These are phyloP conservation scores for Colletes gigas DNA, from an alignment of 1,140 invertebrate genomes.

Conservation along the genomic window DNA sequence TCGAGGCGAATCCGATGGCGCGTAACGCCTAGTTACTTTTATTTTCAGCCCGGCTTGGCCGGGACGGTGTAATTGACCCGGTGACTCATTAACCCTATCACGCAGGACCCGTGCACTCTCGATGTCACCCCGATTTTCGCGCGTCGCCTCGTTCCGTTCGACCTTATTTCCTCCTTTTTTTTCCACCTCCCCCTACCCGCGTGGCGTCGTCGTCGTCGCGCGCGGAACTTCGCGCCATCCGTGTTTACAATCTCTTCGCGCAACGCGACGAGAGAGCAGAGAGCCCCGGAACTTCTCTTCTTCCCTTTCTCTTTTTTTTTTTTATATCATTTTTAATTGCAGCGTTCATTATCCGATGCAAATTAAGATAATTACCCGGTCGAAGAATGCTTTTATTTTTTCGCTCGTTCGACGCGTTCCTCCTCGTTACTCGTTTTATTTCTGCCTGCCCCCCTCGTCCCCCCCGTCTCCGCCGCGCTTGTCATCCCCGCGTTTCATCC, in stretches of 20 bases:
- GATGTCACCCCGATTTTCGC: constrained; percentile 30
- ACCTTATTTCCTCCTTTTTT: background rate
- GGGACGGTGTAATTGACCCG: constrained; percentile 28
- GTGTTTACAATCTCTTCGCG: constrained; percentile 35
- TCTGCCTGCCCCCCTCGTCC: too few relatives aligned
- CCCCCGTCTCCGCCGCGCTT: background rate
- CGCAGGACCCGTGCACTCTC: background rate
- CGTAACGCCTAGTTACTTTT: background rate
- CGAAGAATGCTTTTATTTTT: constrained; percentile 62
- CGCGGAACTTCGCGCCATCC: constrained; percentile 11
- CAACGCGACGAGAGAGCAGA: background rate
- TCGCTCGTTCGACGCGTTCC: background rate
- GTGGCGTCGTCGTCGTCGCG: background rate
- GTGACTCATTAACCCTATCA: constrained; percentile 46
- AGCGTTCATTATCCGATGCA: constrained; percentile 64
- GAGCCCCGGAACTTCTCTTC: background rate
- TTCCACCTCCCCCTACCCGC: too few relatives aligned
- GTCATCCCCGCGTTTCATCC: background rate
- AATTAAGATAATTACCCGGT: constrained; percentile 65
- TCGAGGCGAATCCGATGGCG: background rate
- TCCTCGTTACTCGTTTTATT: background rate
- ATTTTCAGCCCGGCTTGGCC: background rate
- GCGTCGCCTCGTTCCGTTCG: constrained; percentile 1
- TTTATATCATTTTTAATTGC: constrained; percentile 63
- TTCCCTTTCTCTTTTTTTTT: too few relatives aligned